Evolutionary conservation across 2,797 vertebrate species (phyloP), one percentile per base, ranked within the genome.

Genomic region (Diplodus puntazzo): DNA sequence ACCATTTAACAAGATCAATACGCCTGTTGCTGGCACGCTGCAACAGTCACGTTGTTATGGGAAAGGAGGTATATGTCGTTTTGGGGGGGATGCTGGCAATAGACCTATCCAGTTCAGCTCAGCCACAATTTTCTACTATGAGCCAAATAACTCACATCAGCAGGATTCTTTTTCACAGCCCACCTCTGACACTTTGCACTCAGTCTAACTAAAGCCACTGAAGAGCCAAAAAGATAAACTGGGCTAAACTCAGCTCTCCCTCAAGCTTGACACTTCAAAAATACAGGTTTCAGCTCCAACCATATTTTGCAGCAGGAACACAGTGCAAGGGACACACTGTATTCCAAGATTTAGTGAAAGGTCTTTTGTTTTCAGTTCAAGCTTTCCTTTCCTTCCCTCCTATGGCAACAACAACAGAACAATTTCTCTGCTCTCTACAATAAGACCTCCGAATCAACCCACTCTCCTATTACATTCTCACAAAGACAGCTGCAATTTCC

Each of bases 211-310:
- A 58, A 27, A 20, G 27, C 49, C n/a, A 30, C 9, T 54, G 17
- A 58, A 42, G n/a, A 50, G 54, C 21, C 17, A 25, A 17, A 21
- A 65, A 77, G 60, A 45, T 63, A 21, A 64, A 76, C 49, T 25
- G n/a, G 8, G 45, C 52, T 34, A 34, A 30, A 69, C 14, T 43
- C 30, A 52, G 58, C 13, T 73, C 49, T 60, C 45, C 23, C 8
- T 67, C 48, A 55, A 11, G 3, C n/a, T 20, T 53, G 53, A 69
- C 30, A 58, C 46, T 11, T 58, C 39, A 25, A 48, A 52, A 75
- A 9, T 69, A 48, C 45, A 70, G 39, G 14, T 7, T 70, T 39
- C 25, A 55, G 34, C 43, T 63, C 4, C 5, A 1, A 58, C 42
- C n/a, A 6, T 48, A 14, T n/a, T 67, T 9, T 27, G 21, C 27